Percentiles rank a stretch among this genome's conserved stretches.
phyloP scores from a whole-genome alignment of 2,888 invertebrate genomes.

The Drosophila birchii region DNA sequence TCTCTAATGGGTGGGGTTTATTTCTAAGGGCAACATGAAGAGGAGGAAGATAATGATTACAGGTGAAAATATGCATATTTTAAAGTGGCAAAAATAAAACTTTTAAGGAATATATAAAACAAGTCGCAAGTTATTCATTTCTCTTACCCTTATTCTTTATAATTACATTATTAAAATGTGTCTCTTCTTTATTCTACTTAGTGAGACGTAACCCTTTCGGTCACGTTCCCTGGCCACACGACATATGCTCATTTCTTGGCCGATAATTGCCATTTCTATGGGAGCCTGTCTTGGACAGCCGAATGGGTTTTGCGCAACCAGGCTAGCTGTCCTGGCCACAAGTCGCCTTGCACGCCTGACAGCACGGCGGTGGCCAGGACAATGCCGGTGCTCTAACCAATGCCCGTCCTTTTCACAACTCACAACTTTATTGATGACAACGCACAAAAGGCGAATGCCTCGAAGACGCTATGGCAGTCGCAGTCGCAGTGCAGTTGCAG shows the following conservation, averaged over 20 bases:
- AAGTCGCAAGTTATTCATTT: no score
- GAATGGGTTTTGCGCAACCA: conserved; percentile 36
- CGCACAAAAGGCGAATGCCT: conserved; percentile 37
- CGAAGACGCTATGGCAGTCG: conserved; percentile 20
- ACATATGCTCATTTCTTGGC: conserved; percentile 38
- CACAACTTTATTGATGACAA: conserved; percentile 42
- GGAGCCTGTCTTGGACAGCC: conserved; percentile 29
- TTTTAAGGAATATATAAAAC: not conserved
- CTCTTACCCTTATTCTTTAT: not conserved
- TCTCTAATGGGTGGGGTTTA: not conserved
- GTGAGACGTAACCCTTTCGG: conserved; percentile 10
- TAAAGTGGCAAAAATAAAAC: not conserved
- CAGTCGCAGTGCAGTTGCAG: not conserved
- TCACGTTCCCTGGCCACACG: conserved; percentile 36
- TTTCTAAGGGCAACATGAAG: not conserved
- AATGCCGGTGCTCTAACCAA: conserved; percentile 15
- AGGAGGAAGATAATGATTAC: no score
- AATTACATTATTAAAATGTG: not conserved
- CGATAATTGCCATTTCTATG: conserved; percentile 34
- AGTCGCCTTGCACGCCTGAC: conserved; percentile 15
- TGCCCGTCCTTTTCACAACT: conserved; percentile 35
- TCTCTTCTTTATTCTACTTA: not conserved
- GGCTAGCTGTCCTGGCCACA: conserved; percentile 28
- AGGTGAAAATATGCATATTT: not conserved
- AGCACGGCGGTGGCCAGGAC: conserved; percentile 15